Percentiles rank a stretch among this genome's conserved stretches.
phyloP scores from a whole-genome alignment of 2,113 vertebrate genomes.

The Phainopepla nitens region DNA sequence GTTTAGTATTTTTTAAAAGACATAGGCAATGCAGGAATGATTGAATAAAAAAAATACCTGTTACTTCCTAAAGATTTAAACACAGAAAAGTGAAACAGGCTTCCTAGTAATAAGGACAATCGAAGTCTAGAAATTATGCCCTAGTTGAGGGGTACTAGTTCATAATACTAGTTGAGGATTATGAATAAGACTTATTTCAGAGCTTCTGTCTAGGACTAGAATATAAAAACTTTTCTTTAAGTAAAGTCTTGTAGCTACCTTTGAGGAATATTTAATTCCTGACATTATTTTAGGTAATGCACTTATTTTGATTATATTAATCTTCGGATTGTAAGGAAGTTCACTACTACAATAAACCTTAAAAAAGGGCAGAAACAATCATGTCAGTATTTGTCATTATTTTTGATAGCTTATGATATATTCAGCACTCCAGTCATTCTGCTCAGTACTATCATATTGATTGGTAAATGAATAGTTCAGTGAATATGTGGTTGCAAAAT shows the following conservation, averaged over 20 bases:
- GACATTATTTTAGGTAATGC: neutral
- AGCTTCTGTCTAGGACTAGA: neutral
- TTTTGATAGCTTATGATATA: neutral
- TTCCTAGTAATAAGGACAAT: neutral
- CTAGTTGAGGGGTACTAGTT: neutral
- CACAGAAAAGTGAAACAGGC: neutral
- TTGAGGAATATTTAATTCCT: neutral
- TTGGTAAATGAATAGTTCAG: conserved; percentile 22
- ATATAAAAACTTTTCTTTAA: neutral
- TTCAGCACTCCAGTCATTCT: neutral
- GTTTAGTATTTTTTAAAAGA: neutral
- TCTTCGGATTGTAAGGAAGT: neutral
- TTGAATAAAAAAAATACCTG: neutral
- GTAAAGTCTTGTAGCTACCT: neutral
- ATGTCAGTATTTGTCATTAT: neutral
- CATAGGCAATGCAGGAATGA: neutral
- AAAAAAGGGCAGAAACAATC: neutral
- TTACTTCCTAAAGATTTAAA: neutral
- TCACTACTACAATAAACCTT: neutral
- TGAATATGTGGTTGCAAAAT: neutral
- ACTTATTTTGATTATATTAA: neutral
- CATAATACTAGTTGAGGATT: neutral
- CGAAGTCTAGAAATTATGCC: neutral
- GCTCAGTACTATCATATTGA: neutral
- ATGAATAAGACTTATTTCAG: neutral